Evolutionary conservation across 2,113 vertebrate species (phyloP).

Genomic region (Lota lota): DNA sequence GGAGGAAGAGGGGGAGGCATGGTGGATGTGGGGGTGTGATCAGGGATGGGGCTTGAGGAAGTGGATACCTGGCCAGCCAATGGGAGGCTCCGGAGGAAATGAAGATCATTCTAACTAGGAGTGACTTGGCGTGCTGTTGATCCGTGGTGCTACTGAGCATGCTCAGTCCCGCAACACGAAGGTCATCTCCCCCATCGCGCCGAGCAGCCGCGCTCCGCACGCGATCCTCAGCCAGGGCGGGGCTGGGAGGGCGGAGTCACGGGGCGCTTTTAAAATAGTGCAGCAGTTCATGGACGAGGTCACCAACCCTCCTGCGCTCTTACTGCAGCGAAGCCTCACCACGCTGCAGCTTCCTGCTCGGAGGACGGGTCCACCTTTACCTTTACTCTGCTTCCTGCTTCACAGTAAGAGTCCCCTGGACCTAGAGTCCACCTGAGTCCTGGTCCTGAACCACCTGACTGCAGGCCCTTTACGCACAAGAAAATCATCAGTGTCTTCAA

Average conservation of each 20-base stretch:
- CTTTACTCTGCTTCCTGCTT: too few species aligned
- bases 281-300: conserved; percentile 7
- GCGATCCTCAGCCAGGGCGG: conserved; percentile 69
- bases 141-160: conserved; percentile 66
- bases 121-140: conserved; percentile 70
- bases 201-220: conserved; percentile 57
- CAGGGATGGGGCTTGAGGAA: conserved; percentile 33
- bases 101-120: conserved; percentile 68
- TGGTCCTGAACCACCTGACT: too few species aligned
- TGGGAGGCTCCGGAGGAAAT: conserved; percentile 36
- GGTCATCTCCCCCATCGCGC: conserved; percentile 51
- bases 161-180: conserved; percentile 52
- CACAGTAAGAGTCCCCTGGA: too few species aligned
- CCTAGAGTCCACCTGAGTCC: too few species aligned
- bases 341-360: too few species aligned
- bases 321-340: too few species aligned
- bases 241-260: conserved; percentile 30
- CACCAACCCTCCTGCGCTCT: not conserved
- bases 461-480: too few species aligned
- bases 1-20: not conserved
- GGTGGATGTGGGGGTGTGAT: not conserved
- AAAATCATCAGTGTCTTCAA: too few species aligned
- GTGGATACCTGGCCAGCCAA: conserved; percentile 37
- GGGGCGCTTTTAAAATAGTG: conserved; percentile 60
- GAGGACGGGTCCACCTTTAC: too few species aligned